A percentile compares a stretch with the other conserved stretches of the same genome.
phyloP scores from a whole-genome alignment of 2,888 invertebrate genomes.

The Cephus pygmeus region DNA sequence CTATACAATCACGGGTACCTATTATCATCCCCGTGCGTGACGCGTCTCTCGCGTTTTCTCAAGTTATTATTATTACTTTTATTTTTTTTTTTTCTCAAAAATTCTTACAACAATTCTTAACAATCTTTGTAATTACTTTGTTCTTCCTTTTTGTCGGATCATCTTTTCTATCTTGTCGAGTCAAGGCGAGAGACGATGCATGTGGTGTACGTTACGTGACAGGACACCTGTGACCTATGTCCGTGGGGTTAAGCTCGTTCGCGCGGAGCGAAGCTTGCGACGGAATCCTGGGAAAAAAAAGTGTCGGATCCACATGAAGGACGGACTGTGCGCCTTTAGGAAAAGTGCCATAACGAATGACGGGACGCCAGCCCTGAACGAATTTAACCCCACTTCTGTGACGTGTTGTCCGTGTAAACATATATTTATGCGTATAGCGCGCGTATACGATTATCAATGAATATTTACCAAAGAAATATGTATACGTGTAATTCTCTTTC shows the following conservation, averaged over 20 bases:
- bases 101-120: background rate
- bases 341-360: background rate
- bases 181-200: background rate
- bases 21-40: background rate
- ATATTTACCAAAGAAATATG: background rate
- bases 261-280: background rate
- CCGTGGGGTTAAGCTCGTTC: background rate
- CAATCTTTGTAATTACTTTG: background rate
- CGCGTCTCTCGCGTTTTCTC: background rate
- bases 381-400: background rate
- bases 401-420: background rate
- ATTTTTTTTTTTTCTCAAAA: background rate
- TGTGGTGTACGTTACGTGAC: background rate
- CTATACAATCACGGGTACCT: slow-evolving; percentile 24
- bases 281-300: background rate
- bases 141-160: background rate
- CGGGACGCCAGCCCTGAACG: background rate
- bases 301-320: background rate
- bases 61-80: background rate
- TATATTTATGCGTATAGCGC: background rate
- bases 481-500: background rate
- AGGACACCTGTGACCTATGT: background rate
- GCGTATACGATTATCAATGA: background rate
- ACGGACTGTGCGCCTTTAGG: background rate
- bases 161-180: background rate